These are phyloP conservation scores for Indri indri DNA, from an alignment of 2,113 vertebrate species.

Conservation along the genomic window DNA sequence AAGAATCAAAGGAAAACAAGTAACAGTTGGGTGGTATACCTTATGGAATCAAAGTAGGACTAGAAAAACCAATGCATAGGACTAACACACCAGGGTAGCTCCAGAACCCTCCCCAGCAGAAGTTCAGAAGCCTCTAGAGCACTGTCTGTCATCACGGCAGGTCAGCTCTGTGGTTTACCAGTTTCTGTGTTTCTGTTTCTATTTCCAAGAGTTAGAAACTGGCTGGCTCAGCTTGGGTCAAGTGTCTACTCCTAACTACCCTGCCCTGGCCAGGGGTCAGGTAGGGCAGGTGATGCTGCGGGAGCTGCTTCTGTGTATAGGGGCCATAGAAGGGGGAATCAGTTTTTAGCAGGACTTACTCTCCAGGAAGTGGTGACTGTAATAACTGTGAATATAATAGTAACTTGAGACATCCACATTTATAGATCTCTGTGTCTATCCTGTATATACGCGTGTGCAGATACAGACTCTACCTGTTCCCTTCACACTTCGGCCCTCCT, in stretches of 20 bases:
- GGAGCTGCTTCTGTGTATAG: background rate
- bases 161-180: background rate
- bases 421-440: background rate
- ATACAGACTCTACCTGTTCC: fast-evolving
- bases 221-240: background rate
- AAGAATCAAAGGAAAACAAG: background rate
- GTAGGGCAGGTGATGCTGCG: fast-evolving
- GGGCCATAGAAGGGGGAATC: background rate
- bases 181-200: background rate
- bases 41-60: background rate
- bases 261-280: background rate
- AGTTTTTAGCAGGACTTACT: background rate
- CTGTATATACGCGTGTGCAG: fast-evolving
- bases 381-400: background rate
- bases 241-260: background rate
- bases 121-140: background rate
- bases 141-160: fast-evolving
- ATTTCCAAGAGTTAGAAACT: background rate
- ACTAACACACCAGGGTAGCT: background rate
- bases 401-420: too few species aligned
- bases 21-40: background rate
- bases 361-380: background rate
- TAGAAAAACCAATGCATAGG: background rate
- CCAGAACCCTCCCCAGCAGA: background rate
- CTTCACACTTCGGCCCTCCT: background rate